A percentile compares a stretch with the other conserved stretches of the same genome.
Evolutionary conservation across 1,140 invertebrate genomes (phyloP).

Genomic region (Hirudo medicinalis): DNA sequence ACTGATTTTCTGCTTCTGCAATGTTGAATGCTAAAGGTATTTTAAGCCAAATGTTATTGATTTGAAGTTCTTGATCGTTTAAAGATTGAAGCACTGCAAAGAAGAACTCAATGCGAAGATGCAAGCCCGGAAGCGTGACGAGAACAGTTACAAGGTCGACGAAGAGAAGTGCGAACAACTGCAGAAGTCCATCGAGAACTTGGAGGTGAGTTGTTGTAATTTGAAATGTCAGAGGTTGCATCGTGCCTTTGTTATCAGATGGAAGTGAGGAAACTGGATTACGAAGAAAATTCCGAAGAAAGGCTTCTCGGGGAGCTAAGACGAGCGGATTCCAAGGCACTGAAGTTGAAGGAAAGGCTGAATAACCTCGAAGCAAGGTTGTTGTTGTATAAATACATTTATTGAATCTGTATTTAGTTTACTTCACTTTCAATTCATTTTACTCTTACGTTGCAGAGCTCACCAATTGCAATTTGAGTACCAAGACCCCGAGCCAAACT

Average conservation of each 20-base stretch:
- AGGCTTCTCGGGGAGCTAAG: conserved; percentile 46
- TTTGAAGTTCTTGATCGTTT: no score
- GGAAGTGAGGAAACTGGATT: conserved; percentile 51
- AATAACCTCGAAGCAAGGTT: conserved; percentile 51
- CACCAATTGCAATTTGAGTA: conserved; percentile 50
- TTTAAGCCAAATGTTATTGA: no score
- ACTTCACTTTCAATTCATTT: conserved; percentile 5
- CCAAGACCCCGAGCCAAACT: conserved; percentile 47
- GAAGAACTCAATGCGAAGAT: conserved; percentile 55
- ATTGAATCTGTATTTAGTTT: neutral
- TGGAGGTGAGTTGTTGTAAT: conserved; percentile 30
- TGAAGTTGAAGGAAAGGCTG: conserved; percentile 45
- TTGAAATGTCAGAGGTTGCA: neutral
- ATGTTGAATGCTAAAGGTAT: no score
- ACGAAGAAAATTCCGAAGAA: conserved; percentile 52
- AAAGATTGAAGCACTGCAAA: conserved; percentile 52
- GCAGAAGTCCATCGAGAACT: conserved; percentile 47
- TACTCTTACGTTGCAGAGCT: conserved; percentile 41
- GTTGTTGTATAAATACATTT: neutral
- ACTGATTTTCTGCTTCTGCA: neutral
- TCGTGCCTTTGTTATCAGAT: conserved; percentile 33
- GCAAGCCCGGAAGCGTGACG: conserved; percentile 55
- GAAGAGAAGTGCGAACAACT: conserved; percentile 37
- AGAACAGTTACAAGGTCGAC: conserved; percentile 59
- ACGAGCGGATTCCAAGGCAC: conserved; percentile 45